phyloP scores from a whole-genome alignment of 2,797 vertebrate genomes.

The Sebastes nivosus region DNA sequence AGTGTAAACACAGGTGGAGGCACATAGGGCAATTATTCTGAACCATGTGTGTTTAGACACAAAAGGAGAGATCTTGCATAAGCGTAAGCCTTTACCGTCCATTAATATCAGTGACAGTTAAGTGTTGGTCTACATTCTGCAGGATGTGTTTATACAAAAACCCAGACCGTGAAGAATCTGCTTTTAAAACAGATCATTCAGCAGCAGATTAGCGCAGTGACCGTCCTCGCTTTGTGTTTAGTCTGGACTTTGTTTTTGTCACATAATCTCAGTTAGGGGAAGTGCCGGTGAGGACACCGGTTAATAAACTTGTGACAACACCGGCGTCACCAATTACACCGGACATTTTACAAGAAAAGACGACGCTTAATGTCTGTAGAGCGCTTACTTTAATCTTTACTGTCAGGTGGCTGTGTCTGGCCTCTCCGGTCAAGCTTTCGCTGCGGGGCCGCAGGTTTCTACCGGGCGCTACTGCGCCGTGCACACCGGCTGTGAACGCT shows the following conservation, averaged over 20 bases:
- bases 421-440: too few relatives aligned
- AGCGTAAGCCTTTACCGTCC: conserved; percentile 7
- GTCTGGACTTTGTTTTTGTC: conserved; percentile 35
- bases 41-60: conserved; percentile 54
- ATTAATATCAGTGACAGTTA: conserved; percentile 42
- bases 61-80: conserved; percentile 42
- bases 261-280: neutral
- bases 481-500: too few relatives aligned
- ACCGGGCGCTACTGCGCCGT: too few relatives aligned
- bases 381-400: too few relatives aligned
- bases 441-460: too few relatives aligned
- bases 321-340: too few relatives aligned
- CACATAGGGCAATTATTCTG: conserved; percentile 26
- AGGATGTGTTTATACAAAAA: conserved; percentile 54
- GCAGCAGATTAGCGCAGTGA: neutral
- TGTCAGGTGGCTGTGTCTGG: too few relatives aligned
- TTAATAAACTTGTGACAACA: too few relatives aligned
- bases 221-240: conserved; percentile 34
- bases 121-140: conserved; percentile 28
- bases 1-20: conserved; percentile 58
- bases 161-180: conserved; percentile 31
- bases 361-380: too few relatives aligned
- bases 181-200: conserved; percentile 30
- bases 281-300: too few relatives aligned
- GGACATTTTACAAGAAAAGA: too few relatives aligned